These are phyloP conservation scores for Epinephelus cyanopodus DNA, from an alignment of 2,113 vertebrate genomes.

Conservation along the genomic window DNA sequence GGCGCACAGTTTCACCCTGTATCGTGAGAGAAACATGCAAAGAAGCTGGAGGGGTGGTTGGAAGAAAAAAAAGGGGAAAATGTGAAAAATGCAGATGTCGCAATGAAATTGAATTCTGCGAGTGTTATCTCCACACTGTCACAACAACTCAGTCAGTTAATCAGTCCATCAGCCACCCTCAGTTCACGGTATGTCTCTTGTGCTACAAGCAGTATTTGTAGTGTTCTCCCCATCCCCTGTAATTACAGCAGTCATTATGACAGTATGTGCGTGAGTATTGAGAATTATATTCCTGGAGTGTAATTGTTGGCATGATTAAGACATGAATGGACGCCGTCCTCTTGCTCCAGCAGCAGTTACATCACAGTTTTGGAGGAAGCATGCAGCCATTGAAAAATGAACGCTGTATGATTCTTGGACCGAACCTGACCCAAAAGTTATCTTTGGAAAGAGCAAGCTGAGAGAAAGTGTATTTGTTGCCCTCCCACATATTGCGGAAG, in stretches of 20 bases:
- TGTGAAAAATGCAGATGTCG: slow-evolving; percentile 36
- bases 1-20: background rate
- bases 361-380: slow-evolving; percentile 63
- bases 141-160: slow-evolving; percentile 49
- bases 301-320: slow-evolving; percentile 70
- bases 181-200: slow-evolving; percentile 33
- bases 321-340: slow-evolving; percentile 65
- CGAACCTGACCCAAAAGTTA: slow-evolving; percentile 59
- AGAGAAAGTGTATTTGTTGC: slow-evolving; percentile 51
- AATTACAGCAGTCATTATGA: slow-evolving; percentile 74
- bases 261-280: slow-evolving; percentile 75
- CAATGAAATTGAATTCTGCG: slow-evolving; percentile 40
- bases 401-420: slow-evolving; percentile 70
- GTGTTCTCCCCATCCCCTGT: slow-evolving; percentile 50
- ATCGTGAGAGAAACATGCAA: background rate
- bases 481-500: slow-evolving; percentile 59
- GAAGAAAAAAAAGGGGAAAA: background rate
- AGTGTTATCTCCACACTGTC: slow-evolving; percentile 43
- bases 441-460: slow-evolving; percentile 65
- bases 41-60: background rate
- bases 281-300: slow-evolving; percentile 74
- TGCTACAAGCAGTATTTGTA: slow-evolving; percentile 48
- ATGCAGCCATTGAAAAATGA: slow-evolving; percentile 64
- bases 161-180: slow-evolving; percentile 30
- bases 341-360: slow-evolving; percentile 66